phyloP scores from a whole-genome alignment of 92 coral and sea anemone genomes.

The Palythoa heliodiscus region DNA sequence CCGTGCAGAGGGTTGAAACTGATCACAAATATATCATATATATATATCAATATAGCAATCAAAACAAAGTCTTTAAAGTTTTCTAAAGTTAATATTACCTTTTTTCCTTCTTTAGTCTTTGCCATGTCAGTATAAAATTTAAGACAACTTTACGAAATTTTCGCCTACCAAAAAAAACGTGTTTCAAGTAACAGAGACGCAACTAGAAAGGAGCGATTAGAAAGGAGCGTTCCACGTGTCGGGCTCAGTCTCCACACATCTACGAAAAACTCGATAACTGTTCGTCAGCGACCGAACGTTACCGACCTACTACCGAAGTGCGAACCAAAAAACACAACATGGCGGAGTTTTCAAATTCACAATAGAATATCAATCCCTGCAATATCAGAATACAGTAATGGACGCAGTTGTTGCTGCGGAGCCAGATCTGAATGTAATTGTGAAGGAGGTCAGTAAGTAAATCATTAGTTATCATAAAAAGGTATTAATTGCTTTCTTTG shows the following conservation, averaged over 20 bases:
- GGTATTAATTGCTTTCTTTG: too few species aligned
- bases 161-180: not conserved
- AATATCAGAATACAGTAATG: conserved; percentile 48
- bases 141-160: not conserved
- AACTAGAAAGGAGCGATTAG: not conserved
- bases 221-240: not conserved
- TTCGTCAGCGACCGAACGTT: not conserved
- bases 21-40: too few species aligned
- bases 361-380: not conserved
- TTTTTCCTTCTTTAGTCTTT: not conserved
- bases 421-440: conserved; percentile 73
- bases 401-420: conserved; percentile 82
- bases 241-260: not conserved
- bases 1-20: too few species aligned
- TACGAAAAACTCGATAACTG: not conserved
- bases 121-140: not conserved
- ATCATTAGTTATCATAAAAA: not conserved
- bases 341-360: conserved; percentile 49
- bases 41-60: too few species aligned
- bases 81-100: not conserved
- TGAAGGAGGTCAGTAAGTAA: conserved; percentile 66
- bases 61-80: not conserved
- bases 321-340: conserved; percentile 43
- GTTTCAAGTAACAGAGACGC: not conserved
- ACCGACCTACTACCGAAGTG: not conserved